Base-by-base conservation (phyloP, 2,113 vertebrate species). In the Galemys pyrenaicus region DNA sequence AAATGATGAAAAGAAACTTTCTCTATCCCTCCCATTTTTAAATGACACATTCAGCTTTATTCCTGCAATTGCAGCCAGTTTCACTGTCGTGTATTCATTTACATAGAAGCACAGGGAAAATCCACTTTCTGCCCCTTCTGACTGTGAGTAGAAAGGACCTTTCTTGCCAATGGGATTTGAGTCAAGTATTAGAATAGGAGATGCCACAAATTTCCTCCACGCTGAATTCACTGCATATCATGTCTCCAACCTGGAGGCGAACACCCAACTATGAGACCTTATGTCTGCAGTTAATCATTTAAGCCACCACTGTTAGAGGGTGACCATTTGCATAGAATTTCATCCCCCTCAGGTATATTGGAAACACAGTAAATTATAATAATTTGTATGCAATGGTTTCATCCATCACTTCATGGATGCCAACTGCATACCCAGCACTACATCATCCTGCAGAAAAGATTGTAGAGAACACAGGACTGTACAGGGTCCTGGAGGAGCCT, bases 11-110 rank as follows among this genome's bases (percentile, higher is more conserved):
- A 82, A n/a, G 12, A 89, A 37, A 3, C 20, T 28, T 86, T 90
- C 93, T 80, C 75, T 82, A 20, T 86, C 65, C 13, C 15, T 3
- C 60, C 24, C 37, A 58, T 56, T 91, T 96, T 56, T 96, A 74
- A 93, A 56, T 77, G 86, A 86, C 71, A 13, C n/a, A 65, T 44
- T 87, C n/a, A 32, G 20, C 32, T 16, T 79, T 67, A 32, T 56
- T 70, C 54, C 10, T 79, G 30, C 0, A 67, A 37, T 17, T n/a
- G 82, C 4, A 83, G 73, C 46, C 15, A 51, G 26, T 79, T 92
- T 71, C 41, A 77, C 22, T 56, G 30, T 64, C 79, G 51, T 24
- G 2, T 3, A 81, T 41, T 88, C 35, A 39, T 67, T n/a, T 84
- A 51, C 41, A 20, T 7, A 67, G 32, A 70, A 44, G n/a, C 17